Conservation (phyloP, 2,797 vertebrate species). For the Micropoecilia bifurca region DNA sequence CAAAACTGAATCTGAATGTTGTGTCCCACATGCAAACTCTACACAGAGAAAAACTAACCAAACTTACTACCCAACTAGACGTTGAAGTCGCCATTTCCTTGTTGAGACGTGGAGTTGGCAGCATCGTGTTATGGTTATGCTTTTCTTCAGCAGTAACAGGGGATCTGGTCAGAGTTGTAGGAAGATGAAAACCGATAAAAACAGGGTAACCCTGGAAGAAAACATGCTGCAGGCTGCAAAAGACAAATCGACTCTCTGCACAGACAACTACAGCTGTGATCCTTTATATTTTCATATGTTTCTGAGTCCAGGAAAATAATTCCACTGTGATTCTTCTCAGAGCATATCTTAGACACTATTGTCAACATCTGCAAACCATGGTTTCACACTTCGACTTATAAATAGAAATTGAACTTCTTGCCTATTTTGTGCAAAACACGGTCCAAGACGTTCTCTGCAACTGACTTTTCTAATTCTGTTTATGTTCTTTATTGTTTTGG, state of each 20-base stretch:
- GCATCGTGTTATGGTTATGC: background rate
- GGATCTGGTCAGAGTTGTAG: background rate
- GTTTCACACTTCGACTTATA: background rate
- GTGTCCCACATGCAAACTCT: background rate
- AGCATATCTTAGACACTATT: background rate
- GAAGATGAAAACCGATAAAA: background rate
- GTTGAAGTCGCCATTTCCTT: background rate
- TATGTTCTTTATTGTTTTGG: background rate
- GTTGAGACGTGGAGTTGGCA: background rate
- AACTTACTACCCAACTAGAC: background rate
- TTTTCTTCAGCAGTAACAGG: background rate
- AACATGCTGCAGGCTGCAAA: background rate
- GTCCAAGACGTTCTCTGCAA: background rate
- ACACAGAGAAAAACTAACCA: background rate
- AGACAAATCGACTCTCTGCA: background rate
- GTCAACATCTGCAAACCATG: conserved; percentile 3
- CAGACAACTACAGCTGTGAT: background rate
- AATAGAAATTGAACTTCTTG: background rate
- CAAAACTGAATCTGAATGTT: background rate
- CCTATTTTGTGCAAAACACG: background rate
- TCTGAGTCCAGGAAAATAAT: background rate
- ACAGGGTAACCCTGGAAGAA: background rate
- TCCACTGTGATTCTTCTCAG: conserved; percentile 1
- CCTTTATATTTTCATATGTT: background rate
- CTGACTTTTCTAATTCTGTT: background rate